phyloP scores from a whole-genome alignment of 2,888 invertebrate genomes.

The Chalcosyrphus nemorum region DNA sequence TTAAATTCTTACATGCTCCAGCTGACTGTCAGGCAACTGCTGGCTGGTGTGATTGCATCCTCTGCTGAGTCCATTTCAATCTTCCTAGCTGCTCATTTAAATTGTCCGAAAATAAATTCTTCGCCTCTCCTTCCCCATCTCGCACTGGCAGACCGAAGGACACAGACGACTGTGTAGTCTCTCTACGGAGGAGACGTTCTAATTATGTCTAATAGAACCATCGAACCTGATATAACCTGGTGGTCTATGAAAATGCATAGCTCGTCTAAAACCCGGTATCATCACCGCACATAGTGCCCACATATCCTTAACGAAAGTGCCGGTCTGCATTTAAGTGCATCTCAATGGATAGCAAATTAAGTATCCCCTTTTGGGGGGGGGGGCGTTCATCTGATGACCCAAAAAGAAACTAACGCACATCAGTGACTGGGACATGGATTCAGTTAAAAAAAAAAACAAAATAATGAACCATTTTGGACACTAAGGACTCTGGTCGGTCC shows the following conservation, averaged over 20 bases:
- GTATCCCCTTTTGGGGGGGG: neutral
- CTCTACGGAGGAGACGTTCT: neutral
- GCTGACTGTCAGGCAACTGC: neutral
- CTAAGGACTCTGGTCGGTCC: neutral
- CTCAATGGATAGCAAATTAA: constrained; percentile 30
- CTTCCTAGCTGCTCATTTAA: neutral
- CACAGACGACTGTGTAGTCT: neutral
- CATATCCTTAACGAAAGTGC: neutral
- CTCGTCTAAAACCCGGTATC: neutral
- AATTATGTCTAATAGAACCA: constrained; percentile 4
- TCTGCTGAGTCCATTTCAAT: neutral
- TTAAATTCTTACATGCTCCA: constrained; percentile 23
- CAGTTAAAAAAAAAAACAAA: neutral
- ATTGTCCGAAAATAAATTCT: neutral
- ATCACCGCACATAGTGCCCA: neutral
- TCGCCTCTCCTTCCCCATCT: neutral
- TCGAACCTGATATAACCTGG: neutral
- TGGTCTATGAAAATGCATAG: neutral
- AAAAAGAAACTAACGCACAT: neutral
- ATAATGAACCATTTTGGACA: neutral
- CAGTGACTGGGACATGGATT: neutral
- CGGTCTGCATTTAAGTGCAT: constrained; percentile 6
- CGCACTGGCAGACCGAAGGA: too few relatives aligned
- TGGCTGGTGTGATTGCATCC: neutral
- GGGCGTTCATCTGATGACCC: constrained; percentile 3